Conservation (phyloP, 1,140 invertebrate genomes). For the Drosophila chauvacae region DNA sequence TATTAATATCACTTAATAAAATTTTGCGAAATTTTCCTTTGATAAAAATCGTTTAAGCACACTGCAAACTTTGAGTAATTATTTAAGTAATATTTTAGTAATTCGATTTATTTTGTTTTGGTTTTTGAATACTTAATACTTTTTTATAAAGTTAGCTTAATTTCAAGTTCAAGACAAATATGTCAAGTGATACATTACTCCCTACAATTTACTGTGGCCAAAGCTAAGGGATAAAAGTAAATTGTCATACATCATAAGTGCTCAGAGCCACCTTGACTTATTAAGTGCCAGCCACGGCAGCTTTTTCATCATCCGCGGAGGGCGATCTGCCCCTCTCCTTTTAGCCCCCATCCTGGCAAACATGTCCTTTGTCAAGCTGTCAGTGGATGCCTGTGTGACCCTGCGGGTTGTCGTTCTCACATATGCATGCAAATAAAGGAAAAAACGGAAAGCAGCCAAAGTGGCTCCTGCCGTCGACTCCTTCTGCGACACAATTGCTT, state of each 20-base stretch:
- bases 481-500: conserved; percentile 11
- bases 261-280: conserved; percentile 56
- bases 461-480: conserved; percentile 31
- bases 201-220: conserved; percentile 1
- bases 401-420: conserved; percentile 41
- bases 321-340: background rate
- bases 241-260: conserved; percentile 52
- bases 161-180: conserved; percentile 17
- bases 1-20: background rate
- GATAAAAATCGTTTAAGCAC: background rate
- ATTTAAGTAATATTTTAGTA: no score
- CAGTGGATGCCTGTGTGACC: conserved; percentile 27
- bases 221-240: conserved; percentile 41
- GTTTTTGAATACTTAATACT: no score
- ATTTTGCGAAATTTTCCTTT: background rate
- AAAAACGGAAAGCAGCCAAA: conserved; percentile 38
- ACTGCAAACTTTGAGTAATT: no score
- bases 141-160: background rate
- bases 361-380: conserved; percentile 59
- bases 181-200: conserved; percentile 16
- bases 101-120: no score
- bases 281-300: conserved; percentile 61
- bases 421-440: conserved; percentile 59
- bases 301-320: conserved; percentile 36
- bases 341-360: background rate